Base-by-base conservation (phyloP, 2,113 vertebrate species). In the Amphilophus citrinellus region DNA sequence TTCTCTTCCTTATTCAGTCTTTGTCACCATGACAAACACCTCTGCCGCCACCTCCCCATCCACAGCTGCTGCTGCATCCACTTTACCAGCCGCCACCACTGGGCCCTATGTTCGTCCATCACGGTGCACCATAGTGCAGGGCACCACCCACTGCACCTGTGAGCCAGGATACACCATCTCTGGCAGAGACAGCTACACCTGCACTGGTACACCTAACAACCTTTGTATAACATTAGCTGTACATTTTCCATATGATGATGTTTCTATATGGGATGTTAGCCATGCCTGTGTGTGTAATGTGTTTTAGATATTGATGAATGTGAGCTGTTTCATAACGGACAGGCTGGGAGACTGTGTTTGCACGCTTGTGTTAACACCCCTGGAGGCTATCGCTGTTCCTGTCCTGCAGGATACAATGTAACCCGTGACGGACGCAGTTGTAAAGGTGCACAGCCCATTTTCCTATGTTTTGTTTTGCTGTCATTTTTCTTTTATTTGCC, bases 221-320 rank as follows among this genome's bases (percentile, higher is more conserved):
- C 35, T 65, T 61, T 56, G 61, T n/a, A 39, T 4, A 30, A 20
- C 4, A 3, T 6, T 44, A 11, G 17, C 30, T n/a, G 24, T 27
- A 73, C 35, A 73, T 50, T 24, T 58, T 27, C 35, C 14, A 30
- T 4, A 27, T 17, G 62, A 10, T 22, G 6, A 47, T 53, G 44
- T 42, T 30, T 60, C 13, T 11, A 18, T 30, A 66, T 27, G 14
- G 2, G 59, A 37, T 63, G 27, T 22, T 80, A 57, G 84, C 78
- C 77, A 13, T 73, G 59, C 79, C n/a, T 78, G 50, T 84, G 27
- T 87, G 77, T 32, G 4, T 62, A 92, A 6, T 88, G 62, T 63
- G 15, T 78, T 82, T n/a, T 76, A 98, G 97, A 98, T 18, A 93
- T 98, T 32, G 97, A 98, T 10, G 97, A 98, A 91, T 98, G 97